phyloP scores from a whole-genome alignment of 2,797 vertebrate genomes.

The Epinephelus malabaricus region DNA sequence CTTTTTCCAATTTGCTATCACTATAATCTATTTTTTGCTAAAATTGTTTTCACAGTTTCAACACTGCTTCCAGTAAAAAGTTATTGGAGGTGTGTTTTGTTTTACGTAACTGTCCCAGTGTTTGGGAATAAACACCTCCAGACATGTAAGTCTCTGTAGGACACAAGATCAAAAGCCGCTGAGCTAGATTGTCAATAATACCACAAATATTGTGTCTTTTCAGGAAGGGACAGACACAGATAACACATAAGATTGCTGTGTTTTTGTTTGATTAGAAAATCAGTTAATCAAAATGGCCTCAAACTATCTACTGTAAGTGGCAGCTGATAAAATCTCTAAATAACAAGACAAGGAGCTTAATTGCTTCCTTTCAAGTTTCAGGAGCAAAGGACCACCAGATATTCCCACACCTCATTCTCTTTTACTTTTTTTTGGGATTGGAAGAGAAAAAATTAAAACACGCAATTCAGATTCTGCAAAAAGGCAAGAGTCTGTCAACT shows the following conservation, averaged over 20 bases:
- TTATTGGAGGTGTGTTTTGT: not conserved
- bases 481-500: constrained; percentile 24
- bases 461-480: not conserved
- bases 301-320: not conserved
- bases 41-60: not conserved
- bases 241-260: not conserved
- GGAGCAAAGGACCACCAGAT: not conserved
- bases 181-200: too few species aligned
- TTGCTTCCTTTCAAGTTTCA: not conserved
- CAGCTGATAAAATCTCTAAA: not conserved
- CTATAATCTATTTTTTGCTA: not conserved
- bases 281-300: not conserved
- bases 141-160: too few species aligned
- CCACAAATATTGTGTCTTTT: not conserved
- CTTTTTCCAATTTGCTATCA: not conserved
- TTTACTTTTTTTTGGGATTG: not conserved
- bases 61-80: not conserved
- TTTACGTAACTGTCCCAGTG: not conserved
- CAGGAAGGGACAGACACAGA: not conserved
- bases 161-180: not conserved
- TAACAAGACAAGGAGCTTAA: not conserved
- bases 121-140: not conserved
- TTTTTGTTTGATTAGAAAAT: not conserved
- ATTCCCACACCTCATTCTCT: not conserved
- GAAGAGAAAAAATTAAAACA: not conserved